Evolutionary conservation across 2,888 invertebrate genomes (phyloP).

Genomic region (Sthenelais limicola): DNA sequence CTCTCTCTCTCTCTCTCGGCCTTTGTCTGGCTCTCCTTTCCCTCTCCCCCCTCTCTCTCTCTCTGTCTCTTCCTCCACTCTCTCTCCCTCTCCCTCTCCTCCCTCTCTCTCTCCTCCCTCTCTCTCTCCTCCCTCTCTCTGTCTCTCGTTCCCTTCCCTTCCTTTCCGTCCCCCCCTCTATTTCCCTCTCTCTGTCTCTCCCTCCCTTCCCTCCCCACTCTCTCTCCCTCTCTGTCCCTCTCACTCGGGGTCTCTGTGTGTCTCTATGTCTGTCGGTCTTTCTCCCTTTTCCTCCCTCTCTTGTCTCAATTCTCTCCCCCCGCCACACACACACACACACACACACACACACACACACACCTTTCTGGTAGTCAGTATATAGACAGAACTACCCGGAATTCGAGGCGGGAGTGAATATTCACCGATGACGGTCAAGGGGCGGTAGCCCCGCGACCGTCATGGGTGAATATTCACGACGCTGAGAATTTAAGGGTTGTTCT

Average conservation of each 20-base stretch:
- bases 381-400: too few relatives aligned
- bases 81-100: conserved; percentile 7
- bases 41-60: not conserved
- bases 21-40: not conserved
- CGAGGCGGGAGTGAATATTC: too few relatives aligned
- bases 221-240: not conserved
- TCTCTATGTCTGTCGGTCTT: not conserved
- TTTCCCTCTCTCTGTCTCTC: not conserved
- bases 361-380: too few relatives aligned
- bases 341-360: not conserved
- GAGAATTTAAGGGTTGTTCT: too few relatives aligned
- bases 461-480: too few relatives aligned
- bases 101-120: not conserved
- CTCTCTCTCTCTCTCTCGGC: not conserved
- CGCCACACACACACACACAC: not conserved
- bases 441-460: too few relatives aligned
- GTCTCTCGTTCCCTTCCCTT: not conserved
- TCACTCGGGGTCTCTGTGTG: conserved; percentile 3
- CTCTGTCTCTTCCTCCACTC: not conserved
- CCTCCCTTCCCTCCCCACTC: not conserved
- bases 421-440: too few relatives aligned
- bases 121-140: not conserved
- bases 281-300: not conserved
- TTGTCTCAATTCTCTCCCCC: not conserved
- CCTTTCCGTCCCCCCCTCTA: not conserved